Percentiles rank a stretch among this genome's conserved stretches.
These are phyloP conservation scores for Propithecus perrieri DNA, from an alignment of 2,797 vertebrate species.

Conservation along the genomic window DNA sequence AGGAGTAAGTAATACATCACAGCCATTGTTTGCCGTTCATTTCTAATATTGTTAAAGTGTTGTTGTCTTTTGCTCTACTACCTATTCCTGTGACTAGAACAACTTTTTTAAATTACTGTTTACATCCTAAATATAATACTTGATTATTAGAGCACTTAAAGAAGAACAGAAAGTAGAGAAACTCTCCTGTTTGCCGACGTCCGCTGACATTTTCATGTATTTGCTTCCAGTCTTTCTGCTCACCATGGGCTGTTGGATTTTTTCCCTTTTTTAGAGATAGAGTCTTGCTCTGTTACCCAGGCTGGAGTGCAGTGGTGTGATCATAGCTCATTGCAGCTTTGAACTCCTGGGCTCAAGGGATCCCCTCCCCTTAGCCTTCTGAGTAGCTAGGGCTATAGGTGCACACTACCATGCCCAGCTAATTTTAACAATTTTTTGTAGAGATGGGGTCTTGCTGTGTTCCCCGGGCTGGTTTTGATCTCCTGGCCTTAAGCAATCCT, in stretches of 20 bases:
- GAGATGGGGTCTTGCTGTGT: too few relatives aligned
- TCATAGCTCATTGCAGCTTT: too few relatives aligned
- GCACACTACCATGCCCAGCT: too few relatives aligned
- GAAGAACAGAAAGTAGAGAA: too few relatives aligned
- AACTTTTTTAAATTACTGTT: neutral
- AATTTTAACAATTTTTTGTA: too few relatives aligned
- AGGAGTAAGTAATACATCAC: neutral
- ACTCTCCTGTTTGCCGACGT: neutral
- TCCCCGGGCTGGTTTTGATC: too few relatives aligned
- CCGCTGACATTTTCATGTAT: too few relatives aligned
- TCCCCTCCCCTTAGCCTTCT: too few relatives aligned
- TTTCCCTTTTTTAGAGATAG: neutral
- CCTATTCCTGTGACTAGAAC: neutral
- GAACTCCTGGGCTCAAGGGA: too few relatives aligned
- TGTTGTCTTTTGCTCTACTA: neutral
- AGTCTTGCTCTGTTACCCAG: neutral
- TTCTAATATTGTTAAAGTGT: neutral
- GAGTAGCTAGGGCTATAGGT: too few relatives aligned
- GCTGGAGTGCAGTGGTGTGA: neutral
- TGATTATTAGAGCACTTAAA: neutral
- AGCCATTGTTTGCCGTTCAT: neutral
- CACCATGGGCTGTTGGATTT: neutral
- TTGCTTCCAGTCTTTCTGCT: neutral
- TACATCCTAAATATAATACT: neutral
- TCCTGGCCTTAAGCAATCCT: too few relatives aligned